phyloP scores from a whole-genome alignment of 2,113 vertebrate genomes.

The Colossoma macropomum region DNA sequence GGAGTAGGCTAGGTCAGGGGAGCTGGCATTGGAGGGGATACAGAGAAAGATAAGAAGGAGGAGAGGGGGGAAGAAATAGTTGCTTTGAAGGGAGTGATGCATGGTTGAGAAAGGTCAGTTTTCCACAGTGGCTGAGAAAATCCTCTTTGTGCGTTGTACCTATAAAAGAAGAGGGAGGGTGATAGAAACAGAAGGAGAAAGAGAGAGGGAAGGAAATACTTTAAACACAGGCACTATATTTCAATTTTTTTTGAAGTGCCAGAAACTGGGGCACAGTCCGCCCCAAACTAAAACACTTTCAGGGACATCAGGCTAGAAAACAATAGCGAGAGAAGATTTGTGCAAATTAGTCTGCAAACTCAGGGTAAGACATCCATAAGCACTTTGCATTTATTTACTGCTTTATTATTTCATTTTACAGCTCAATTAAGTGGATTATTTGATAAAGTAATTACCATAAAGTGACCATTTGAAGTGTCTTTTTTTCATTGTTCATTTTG shows the following conservation, averaged over 20 bases:
- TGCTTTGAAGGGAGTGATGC: conserved; percentile 32
- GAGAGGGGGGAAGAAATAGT: conserved; percentile 51
- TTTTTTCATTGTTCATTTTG: too few species aligned
- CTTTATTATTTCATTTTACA: too few species aligned
- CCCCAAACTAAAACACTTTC: background rate
- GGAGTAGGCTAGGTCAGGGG: conserved; percentile 28
- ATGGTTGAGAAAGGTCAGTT: conserved; percentile 21
- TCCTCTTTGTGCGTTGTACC: conserved; percentile 56
- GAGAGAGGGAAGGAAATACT: conserved; percentile 1
- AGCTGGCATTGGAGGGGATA: conserved; percentile 52
- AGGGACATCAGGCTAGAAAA: background rate
- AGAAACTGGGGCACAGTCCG: background rate
- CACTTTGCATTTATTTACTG: too few species aligned
- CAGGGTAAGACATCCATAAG: too few species aligned
- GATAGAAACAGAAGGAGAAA: conserved; percentile 28
- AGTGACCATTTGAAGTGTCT: too few species aligned
- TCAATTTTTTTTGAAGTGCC: background rate
- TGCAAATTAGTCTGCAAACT: background rate
- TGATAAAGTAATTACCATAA: too few species aligned
- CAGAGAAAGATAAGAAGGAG: conserved; percentile 64
- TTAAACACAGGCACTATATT: background rate
- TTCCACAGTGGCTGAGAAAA: conserved; percentile 47
- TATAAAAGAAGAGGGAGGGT: conserved; percentile 26
- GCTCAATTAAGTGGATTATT: too few species aligned
- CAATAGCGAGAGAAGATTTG: background rate